Percentiles rank a stretch among this genome's conserved stretches.
These are phyloP conservation scores for Hirudinaria manillensis DNA, from an alignment of 2,888 invertebrate species.

Conservation along the genomic window DNA sequence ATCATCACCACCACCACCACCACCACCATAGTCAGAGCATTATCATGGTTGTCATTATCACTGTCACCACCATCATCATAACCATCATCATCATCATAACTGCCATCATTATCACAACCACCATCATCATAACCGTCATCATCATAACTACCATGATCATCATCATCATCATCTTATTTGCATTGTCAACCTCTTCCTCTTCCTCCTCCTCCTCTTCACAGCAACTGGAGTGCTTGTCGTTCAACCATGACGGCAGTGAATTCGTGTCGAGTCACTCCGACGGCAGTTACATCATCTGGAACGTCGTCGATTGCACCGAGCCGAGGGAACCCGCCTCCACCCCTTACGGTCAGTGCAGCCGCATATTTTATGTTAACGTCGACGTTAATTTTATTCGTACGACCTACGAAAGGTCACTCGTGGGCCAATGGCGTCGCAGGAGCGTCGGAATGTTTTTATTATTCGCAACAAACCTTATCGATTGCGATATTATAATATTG, in stretches of 20 bases:
- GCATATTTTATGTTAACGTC: background rate
- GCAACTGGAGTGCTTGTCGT: slow-evolving; percentile 78
- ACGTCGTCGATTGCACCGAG: slow-evolving; percentile 51
- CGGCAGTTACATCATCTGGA: slow-evolving; percentile 76
- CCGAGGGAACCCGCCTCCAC: slow-evolving; percentile 67
- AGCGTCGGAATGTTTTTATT: too few species aligned
- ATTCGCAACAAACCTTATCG: too few species aligned
- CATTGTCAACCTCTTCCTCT: too few species aligned
- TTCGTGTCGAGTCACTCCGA: slow-evolving; percentile 95
- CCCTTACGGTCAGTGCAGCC: slow-evolving; percentile 62
- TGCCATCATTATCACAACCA: background rate
- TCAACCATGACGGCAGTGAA: slow-evolving; percentile 66
- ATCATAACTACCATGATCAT: background rate
- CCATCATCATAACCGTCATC: slow-evolving; percentile 1
- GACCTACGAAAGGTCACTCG: too few species aligned
- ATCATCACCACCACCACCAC: background rate
- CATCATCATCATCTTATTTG: too few species aligned
- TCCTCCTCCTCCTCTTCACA: slow-evolving; percentile 57
- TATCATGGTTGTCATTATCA: background rate
- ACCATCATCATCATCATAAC: too few species aligned
- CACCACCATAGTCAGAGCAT: background rate
- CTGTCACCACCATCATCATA: background rate
- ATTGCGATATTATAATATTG: too few species aligned
- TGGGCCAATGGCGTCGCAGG: too few species aligned
- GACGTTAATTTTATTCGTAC: too few species aligned